Conservation (phyloP, 2,888 invertebrate genomes). For the Eugnorisma glareosa region DNA sequence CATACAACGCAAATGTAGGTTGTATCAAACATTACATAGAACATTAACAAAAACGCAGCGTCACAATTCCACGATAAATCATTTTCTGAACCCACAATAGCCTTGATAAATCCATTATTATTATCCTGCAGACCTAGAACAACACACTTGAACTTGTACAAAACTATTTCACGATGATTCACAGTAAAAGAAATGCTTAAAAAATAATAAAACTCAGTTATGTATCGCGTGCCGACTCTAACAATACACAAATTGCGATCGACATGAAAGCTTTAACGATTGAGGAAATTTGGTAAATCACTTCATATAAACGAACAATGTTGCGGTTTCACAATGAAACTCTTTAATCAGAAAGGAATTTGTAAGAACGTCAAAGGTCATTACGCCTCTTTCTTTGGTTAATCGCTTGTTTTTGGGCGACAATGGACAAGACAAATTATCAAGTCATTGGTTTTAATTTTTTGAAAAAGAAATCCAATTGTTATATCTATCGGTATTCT, state of each 20-base stretch:
- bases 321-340: conserved; percentile 66
- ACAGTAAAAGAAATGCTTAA: conserved; percentile 50
- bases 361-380: conserved; percentile 60
- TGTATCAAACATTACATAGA: neutral
- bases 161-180: conserved; percentile 36
- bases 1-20: conserved; percentile 6
- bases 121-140: conserved; percentile 18
- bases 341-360: conserved; percentile 71
- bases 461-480: conserved; percentile 8
- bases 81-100: conserved; percentile 39
- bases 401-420: conserved; percentile 43
- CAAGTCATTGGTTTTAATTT: conserved; percentile 47
- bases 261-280: conserved; percentile 78
- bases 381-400: conserved; percentile 42
- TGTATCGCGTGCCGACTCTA: conserved; percentile 73
- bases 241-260: conserved; percentile 77
- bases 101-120: conserved; percentile 26
- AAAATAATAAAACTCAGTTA: conserved; percentile 63
- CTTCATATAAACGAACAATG: conserved; percentile 77
- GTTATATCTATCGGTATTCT: conserved; percentile 2
- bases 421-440: conserved; percentile 41
- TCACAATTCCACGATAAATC: conserved; percentile 34
- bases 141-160: conserved; percentile 50
- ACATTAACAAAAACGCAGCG: conserved; percentile 23
- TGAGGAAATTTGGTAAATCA: conserved; percentile 79